Conservation (phyloP, 2,797 vertebrate species). For the Mormyrus hasselquistii region DNA sequence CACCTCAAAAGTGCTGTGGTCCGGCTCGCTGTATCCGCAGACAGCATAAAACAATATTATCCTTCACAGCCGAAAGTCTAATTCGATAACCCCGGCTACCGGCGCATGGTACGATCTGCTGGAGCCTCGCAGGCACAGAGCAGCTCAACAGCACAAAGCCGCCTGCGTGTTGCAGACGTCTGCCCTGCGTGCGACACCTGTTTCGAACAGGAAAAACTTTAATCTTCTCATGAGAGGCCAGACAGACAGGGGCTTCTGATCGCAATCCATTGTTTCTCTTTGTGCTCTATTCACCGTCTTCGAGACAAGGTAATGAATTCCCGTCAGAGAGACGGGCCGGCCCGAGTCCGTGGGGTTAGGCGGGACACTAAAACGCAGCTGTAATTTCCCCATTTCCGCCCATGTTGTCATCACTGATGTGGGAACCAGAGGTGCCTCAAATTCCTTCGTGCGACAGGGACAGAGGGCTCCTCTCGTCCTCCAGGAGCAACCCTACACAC, state of each 20-base stretch:
- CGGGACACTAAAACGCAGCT: neutral
- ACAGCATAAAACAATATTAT: constrained; percentile 65
- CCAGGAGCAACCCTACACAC: neutral
- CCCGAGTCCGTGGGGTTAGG: neutral
- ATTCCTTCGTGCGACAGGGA: neutral
- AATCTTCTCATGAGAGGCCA: constrained; percentile 39
- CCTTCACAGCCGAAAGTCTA: constrained; percentile 71
- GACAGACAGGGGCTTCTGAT: neutral
- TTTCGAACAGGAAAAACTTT: constrained; percentile 65
- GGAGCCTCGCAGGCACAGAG: constrained; percentile 64
- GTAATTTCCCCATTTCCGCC: constrained; percentile 30
- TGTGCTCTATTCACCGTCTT: neutral
- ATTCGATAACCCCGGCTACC: constrained; percentile 73
- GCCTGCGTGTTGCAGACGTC: constrained; percentile 34
- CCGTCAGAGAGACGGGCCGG: neutral
- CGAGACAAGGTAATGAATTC: neutral
- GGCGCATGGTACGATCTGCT: constrained; percentile 68
- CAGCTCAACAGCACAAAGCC: constrained; percentile 33
- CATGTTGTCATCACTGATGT: neutral
- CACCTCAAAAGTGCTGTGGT: constrained; percentile 7
- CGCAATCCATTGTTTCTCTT: neutral
- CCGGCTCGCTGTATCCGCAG: constrained; percentile 23
- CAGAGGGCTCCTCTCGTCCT: neutral
- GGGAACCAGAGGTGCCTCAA: neutral
- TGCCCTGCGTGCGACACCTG: constrained; percentile 66